These are phyloP conservation scores for Desmophyllum pertusum DNA, from an alignment of 92 coral and sea anemone species.

Conservation along the genomic window DNA sequence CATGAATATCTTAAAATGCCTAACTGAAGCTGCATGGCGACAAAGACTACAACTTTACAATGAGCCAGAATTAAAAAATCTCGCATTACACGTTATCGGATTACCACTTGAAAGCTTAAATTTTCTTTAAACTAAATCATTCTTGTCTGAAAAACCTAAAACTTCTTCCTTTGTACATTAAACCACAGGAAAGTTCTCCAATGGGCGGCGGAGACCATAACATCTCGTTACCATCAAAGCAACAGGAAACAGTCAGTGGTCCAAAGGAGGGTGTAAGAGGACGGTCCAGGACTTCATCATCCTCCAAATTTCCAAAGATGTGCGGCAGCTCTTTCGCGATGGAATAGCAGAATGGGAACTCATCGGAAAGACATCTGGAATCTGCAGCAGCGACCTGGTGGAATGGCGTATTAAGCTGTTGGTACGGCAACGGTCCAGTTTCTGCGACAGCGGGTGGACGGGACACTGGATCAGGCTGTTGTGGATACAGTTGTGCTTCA, in stretches of 20 bases:
- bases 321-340: constrained; percentile 28
- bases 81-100: not conserved
- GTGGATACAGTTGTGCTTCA: not conserved
- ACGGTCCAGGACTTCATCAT: not conserved
- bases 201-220: not conserved
- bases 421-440: not conserved
- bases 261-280: constrained; percentile 31
- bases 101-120: not conserved
- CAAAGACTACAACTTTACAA: not conserved
- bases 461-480: not conserved
- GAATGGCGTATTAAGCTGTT: not conserved
- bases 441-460: not conserved
- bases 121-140: not conserved
- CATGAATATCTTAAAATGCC: not conserved
- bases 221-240: not conserved
- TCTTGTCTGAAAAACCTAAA: constrained; percentile 15
- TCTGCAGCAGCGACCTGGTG: not conserved
- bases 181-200: not conserved
- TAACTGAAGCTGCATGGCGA: not conserved
- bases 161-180: constrained; percentile 2
- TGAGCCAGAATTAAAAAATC: not conserved
- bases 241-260: not conserved
- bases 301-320: constrained; percentile 33
- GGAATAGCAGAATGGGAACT: constrained; percentile 24
- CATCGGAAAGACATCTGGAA: not conserved